These are phyloP conservation scores for Cyclargus thomasi DNA, from an alignment of 1,140 invertebrate species.

Conservation along the genomic window DNA sequence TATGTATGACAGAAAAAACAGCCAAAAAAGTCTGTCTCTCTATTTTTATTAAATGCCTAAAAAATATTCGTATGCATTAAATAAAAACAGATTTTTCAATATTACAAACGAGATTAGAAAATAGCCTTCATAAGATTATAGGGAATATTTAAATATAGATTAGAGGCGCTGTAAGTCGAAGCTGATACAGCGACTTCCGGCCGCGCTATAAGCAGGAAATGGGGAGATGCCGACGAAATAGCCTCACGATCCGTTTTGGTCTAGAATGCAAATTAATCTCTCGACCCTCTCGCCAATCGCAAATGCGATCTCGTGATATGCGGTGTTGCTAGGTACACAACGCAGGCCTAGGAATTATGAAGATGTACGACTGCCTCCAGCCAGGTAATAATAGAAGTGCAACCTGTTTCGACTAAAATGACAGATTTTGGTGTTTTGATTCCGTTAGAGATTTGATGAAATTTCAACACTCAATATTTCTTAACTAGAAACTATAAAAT, in stretches of 20 bases:
- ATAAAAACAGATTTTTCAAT: no score
- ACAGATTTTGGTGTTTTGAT: no score
- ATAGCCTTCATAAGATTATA: background rate
- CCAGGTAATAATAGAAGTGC: no score
- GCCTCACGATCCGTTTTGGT: constrained; percentile 61
- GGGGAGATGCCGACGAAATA: constrained; percentile 53
- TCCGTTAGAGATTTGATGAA: no score
- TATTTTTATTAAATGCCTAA: no score
- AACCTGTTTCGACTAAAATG: no score
- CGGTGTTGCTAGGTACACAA: constrained; percentile 7
- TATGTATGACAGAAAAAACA: no score
- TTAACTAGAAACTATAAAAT: no score
- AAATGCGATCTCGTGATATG: constrained; percentile 28
- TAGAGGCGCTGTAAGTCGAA: constrained; percentile 6
- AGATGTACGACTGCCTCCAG: background rate
- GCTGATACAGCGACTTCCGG: constrained; percentile 26
- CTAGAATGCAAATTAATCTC: constrained; percentile 64
- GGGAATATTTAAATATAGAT: constrained; percentile 3
- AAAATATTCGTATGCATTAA: no score
- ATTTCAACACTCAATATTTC: no score
- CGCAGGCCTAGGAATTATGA: background rate
- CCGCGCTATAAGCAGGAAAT: constrained; percentile 49
- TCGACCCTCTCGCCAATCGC: constrained; percentile 35
- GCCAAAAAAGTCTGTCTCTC: no score
- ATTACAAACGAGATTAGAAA: no score